phyloP scores from a whole-genome alignment of 23 tunicate species.

The Styela clava region DNA sequence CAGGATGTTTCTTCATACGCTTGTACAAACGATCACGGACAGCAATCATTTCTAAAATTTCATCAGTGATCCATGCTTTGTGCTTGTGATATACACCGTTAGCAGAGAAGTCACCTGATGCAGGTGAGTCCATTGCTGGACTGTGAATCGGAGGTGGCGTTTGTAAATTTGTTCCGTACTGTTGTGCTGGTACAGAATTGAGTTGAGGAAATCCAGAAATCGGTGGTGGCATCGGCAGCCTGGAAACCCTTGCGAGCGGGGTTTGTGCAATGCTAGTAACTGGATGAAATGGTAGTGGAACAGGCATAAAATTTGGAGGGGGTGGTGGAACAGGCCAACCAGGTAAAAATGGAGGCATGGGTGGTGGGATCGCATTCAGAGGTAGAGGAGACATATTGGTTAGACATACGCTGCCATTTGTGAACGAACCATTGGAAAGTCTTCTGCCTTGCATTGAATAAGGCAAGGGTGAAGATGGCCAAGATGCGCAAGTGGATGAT shows the following conservation, averaged over 20 bases:
- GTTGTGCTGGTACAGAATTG: background rate
- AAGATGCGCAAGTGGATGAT: constrained; percentile 1
- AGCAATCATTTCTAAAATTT: constrained; percentile 87
- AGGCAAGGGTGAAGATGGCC: constrained; percentile 13
- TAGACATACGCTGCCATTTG: background rate
- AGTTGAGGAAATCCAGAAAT: background rate
- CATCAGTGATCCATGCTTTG: constrained; percentile 96
- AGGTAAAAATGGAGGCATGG: constrained; percentile 22
- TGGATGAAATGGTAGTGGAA: background rate
- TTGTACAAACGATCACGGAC: constrained; percentile 90
- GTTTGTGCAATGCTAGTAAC: background rate
- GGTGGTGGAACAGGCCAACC: constrained; percentile 11
- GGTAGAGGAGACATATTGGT: background rate
- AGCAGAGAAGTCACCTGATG: background rate
- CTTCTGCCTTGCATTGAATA: background rate
- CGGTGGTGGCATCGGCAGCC: constrained; percentile 2
- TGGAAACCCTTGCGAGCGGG: background rate
- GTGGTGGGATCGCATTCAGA: background rate
- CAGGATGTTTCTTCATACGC: constrained; percentile 85
- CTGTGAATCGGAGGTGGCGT: background rate
- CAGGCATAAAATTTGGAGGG: background rate
- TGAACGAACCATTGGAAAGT: background rate
- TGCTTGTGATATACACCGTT: constrained; percentile 53
- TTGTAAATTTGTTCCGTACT: background rate
- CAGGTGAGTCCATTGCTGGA: background rate